Percentiles rank a stretch among this genome's conserved stretches.
Conservation (phyloP, 2,888 invertebrate species). For the Volucella zonaria region DNA sequence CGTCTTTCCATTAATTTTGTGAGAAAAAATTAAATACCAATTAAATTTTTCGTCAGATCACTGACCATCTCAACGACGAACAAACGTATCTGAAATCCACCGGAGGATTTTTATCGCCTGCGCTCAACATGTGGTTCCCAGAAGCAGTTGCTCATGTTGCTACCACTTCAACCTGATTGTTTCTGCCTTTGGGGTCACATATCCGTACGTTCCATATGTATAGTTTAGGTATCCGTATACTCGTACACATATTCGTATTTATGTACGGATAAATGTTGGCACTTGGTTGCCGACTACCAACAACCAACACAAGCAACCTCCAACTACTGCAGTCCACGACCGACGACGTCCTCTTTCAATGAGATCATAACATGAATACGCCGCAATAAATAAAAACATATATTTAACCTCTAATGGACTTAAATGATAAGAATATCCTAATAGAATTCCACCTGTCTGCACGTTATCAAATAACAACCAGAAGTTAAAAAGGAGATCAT, state of each 20-base stretch:
- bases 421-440: slow-evolving; percentile 75
- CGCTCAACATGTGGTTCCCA: slow-evolving; percentile 72
- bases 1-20: slow-evolving; percentile 41
- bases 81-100: slow-evolving; percentile 66
- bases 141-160: slow-evolving; percentile 58
- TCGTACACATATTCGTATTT: not conserved
- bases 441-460: slow-evolving; percentile 75
- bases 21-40: slow-evolving; percentile 66
- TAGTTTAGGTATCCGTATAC: not conserved
- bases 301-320: too few species aligned
- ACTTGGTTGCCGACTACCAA: too few species aligned
- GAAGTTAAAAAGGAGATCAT: slow-evolving; percentile 76
- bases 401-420: slow-evolving; percentile 77
- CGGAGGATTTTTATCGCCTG: slow-evolving; percentile 70
- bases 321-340: not conserved
- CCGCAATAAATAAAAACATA: slow-evolving; percentile 72
- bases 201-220: not conserved
- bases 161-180: slow-evolving; percentile 54
- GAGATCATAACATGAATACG: slow-evolving; percentile 55
- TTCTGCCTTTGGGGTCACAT: slow-evolving; percentile 46
- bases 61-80: slow-evolving; percentile 67
- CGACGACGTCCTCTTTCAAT: slow-evolving; percentile 26
- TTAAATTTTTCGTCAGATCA: slow-evolving; percentile 69
- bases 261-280: not conserved
- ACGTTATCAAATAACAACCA: slow-evolving; percentile 75